Evolutionary conservation across 2,797 vertebrate species (phyloP).

Genomic region (Hephaestus fuliginosus): DNA sequence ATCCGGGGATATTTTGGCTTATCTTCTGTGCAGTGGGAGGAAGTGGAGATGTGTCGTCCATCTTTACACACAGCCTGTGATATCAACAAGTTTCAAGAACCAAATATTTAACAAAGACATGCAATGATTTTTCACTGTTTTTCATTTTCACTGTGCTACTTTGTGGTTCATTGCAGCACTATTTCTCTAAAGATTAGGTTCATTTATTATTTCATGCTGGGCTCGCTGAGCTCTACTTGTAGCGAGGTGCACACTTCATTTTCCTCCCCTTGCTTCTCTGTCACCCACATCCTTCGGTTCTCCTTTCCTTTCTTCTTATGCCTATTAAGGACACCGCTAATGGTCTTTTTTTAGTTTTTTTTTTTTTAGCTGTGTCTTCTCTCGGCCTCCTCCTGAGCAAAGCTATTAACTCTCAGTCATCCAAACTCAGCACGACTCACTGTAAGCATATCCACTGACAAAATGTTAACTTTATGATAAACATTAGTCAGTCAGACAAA

Average conservation of each 20-base stretch:
- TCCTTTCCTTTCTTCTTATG: conserved; percentile 21
- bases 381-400: conserved; percentile 24
- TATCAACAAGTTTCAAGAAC: background rate
- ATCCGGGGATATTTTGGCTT: too few relatives aligned
- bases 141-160: background rate
- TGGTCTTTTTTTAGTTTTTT: conserved; percentile 21
- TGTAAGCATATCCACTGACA: background rate
- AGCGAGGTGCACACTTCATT: background rate
- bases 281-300: conserved; percentile 1
- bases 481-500: conserved; percentile 49
- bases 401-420: conserved; percentile 45
- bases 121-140: too few relatives aligned
- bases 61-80: too few relatives aligned
- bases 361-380: conserved; percentile 25
- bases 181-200: background rate
- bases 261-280: background rate
- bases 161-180: background rate
- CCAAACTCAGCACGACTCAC: conserved; percentile 17
- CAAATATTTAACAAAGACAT: background rate
- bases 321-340: conserved; percentile 44
- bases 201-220: conserved; percentile 3
- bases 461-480: conserved; percentile 47
- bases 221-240: background rate
- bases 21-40: too few relatives aligned
- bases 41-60: too few relatives aligned